These are phyloP conservation scores for Cylloceria caligata DNA, from an alignment of 2,888 invertebrate species.

Conservation along the genomic window DNA sequence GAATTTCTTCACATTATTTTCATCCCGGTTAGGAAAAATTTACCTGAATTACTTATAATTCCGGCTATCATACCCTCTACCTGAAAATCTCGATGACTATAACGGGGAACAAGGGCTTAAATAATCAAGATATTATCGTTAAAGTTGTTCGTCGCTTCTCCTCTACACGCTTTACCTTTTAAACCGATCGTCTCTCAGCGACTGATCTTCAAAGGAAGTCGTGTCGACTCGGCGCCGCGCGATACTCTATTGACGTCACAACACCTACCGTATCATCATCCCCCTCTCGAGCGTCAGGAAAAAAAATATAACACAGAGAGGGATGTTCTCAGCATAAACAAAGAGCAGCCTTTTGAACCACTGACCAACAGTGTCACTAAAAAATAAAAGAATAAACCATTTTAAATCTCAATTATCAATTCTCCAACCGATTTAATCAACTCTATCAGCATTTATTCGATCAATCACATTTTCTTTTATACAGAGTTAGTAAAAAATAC, in stretches of 20 bases:
- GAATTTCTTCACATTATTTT: conserved; percentile 8
- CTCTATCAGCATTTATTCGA: not conserved
- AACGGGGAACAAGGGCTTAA: conserved; percentile 4
- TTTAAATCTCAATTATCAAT: not conserved
- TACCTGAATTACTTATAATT: not conserved
- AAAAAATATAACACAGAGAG: not conserved
- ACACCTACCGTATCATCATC: conserved; percentile 44
- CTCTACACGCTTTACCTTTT: conserved; percentile 69
- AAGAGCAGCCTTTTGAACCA: not conserved
- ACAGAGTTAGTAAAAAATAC: conserved; percentile 63
- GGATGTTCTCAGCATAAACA: not conserved
- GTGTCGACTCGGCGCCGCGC: conserved; percentile 70
- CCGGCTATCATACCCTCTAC: conserved; percentile 1
- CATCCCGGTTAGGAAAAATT: not conserved
- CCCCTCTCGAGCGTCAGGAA: conserved; percentile 51
- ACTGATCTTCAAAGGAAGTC: conserved; percentile 71
- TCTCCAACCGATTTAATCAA: conserved; percentile 49
- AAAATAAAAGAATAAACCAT: not conserved
- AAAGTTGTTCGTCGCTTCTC: conserved; percentile 3
- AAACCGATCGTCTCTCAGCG: conserved; percentile 73
- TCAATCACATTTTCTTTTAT: conserved; percentile 23
- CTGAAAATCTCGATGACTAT: conserved; percentile 1
- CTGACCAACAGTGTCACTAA: not conserved
- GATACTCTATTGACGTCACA: conserved; percentile 74
- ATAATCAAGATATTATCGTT: conserved; percentile 8